Conservation (phyloP, 2,888 invertebrate genomes). For the Diarsia mendica region DNA sequence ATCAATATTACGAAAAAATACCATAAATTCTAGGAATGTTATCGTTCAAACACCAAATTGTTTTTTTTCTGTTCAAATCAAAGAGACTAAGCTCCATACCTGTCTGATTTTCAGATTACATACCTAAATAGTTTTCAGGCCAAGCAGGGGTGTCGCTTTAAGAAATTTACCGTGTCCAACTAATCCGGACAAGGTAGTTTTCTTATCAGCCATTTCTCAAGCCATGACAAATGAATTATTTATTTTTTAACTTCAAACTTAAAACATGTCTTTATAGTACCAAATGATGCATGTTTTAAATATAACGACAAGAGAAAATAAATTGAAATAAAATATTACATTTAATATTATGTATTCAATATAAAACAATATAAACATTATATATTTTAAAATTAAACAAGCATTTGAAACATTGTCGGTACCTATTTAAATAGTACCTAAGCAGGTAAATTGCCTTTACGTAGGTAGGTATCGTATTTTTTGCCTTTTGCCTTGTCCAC, state of each 20-base stretch:
- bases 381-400: constrained; percentile 38
- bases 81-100: background rate
- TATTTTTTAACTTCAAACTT: constrained; percentile 37
- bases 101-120: background rate
- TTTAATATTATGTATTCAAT: constrained; percentile 45
- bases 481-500: background rate
- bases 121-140: background rate
- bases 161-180: background rate
- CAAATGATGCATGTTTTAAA: constrained; percentile 44
- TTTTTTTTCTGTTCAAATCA: no score
- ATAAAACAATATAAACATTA: constrained; percentile 51
- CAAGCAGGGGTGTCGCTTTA: no score
- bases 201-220: constrained; percentile 24
- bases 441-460: background rate
- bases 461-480: background rate
- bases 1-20: background rate
- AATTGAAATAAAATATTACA: constrained; percentile 57
- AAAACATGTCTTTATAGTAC: constrained; percentile 33
- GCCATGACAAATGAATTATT: constrained; percentile 39
- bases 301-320: constrained; percentile 52
- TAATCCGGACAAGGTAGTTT: background rate
- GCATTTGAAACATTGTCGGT: constrained; percentile 4
- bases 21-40: background rate
- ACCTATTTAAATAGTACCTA: background rate
- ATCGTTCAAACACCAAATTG: no score